phyloP scores from a whole-genome alignment of 2,888 invertebrate genomes.

The Calameuta filiformis region DNA sequence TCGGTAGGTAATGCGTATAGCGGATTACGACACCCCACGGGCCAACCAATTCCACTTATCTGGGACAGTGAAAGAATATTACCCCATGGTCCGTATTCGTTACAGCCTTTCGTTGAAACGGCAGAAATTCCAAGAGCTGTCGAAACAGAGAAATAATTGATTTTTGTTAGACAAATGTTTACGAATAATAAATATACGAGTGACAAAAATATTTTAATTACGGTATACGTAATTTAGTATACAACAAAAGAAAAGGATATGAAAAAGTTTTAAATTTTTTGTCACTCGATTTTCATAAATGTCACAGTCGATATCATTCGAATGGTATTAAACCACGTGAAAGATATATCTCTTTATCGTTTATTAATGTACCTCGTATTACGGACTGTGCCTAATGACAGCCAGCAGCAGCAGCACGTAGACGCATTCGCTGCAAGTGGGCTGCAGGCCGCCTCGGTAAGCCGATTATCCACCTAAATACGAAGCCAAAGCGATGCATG shows the following conservation, averaged over 20 bases:
- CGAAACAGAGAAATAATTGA: conserved; percentile 4
- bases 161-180: not conserved
- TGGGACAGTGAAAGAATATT: conserved; percentile 40
- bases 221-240: not conserved
- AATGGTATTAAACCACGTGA: not conserved
- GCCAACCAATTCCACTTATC: conserved; percentile 56
- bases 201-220: not conserved
- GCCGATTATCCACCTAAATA: conserved; percentile 65
- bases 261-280: not conserved
- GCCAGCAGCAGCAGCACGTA: conserved; percentile 32
- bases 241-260: not conserved
- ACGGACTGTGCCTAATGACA: conserved; percentile 26
- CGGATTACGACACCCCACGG: conserved; percentile 48
- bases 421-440: conserved; percentile 46
- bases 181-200: not conserved
- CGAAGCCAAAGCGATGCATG: conserved; percentile 63
- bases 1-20: conserved; percentile 6
- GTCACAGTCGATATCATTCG: not conserved
- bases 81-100: conserved; percentile 1
- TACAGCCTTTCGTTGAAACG: not conserved
- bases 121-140: not conserved
- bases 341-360: not conserved
- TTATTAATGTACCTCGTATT: not conserved
- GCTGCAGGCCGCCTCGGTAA: conserved; percentile 56
- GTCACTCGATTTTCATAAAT: not conserved